phyloP scores from a whole-genome alignment of 2,888 invertebrate species.

The Autographa gamma region DNA sequence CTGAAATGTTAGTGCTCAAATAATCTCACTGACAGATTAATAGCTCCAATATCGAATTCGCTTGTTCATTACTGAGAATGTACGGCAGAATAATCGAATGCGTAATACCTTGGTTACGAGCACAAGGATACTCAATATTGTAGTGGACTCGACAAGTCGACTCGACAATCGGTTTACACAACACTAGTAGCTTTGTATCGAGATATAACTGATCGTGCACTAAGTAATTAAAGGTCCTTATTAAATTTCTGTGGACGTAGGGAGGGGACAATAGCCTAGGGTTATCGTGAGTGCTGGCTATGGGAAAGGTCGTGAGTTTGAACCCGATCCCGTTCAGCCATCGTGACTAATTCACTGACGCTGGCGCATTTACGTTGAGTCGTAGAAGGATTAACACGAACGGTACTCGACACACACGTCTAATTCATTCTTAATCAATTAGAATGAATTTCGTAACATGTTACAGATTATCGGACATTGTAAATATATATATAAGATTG shows the following conservation, averaged over 20 bases:
- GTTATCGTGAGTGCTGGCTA: constrained; percentile 25
- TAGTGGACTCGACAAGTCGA: background rate
- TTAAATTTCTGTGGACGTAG: constrained; percentile 21
- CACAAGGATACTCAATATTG: background rate
- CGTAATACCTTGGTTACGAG: background rate
- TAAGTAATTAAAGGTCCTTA: constrained; percentile 17
- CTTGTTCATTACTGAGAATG: background rate
- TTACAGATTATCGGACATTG: background rate
- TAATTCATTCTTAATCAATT: background rate
- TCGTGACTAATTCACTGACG: constrained; percentile 42
- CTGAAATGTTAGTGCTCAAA: background rate
- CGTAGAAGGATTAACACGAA: constrained; percentile 11
- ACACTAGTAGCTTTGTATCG: background rate
- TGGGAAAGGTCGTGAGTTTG: constrained; percentile 50
- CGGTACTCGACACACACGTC: background rate
- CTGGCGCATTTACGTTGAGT: constrained; percentile 23
- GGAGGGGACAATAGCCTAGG: constrained; percentile 25
- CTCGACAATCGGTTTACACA: background rate
- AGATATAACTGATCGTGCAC: constrained; percentile 11
- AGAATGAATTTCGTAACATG: background rate
- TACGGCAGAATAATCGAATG: background rate
- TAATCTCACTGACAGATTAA: background rate
- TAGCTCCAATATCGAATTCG: background rate
- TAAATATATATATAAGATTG: background rate
- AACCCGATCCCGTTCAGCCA: constrained; percentile 37